phyloP scores from a whole-genome alignment of 1,140 invertebrate species.

The Drosophila sturtevanti region DNA sequence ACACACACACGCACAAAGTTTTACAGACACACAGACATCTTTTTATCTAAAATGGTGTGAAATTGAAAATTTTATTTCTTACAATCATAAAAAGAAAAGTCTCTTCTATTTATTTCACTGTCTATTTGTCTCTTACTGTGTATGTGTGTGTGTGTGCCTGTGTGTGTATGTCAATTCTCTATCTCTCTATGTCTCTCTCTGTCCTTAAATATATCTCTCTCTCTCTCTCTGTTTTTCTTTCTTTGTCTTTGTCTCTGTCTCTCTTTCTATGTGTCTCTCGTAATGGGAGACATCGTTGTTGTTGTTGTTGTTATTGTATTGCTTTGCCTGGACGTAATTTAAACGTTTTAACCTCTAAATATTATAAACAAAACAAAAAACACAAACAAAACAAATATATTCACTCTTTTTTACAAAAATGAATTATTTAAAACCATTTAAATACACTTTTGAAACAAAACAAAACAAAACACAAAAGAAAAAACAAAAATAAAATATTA shows the following conservation, averaged over 20 bases:
- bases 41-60: background rate
- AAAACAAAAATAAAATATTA: background rate
- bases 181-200: constrained; percentile 30
- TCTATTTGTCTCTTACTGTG: constrained; percentile 17
- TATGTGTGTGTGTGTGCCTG: constrained; percentile 4
- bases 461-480: background rate
- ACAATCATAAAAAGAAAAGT: background rate
- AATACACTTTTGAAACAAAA: background rate
- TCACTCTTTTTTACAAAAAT: background rate
- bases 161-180: constrained; percentile 12
- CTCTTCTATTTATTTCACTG: constrained; percentile 3
- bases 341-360: constrained; percentile 65
- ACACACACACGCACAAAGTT: background rate
- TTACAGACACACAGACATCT: background rate
- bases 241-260: constrained; percentile 17
- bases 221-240: constrained; percentile 31
- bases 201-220: constrained; percentile 26
- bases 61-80: constrained; percentile 28
- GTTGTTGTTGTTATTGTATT: constrained; percentile 82
- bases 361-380: constrained; percentile 63
- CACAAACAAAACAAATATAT: constrained; percentile 17
- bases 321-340: constrained; percentile 83
- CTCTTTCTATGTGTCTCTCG: constrained; percentile 40
- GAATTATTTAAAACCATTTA: constrained; percentile 4
- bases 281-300: constrained; percentile 14